These are phyloP conservation scores for Papilio gigon DNA, from an alignment of 2,888 invertebrate genomes.

Conservation along the genomic window DNA sequence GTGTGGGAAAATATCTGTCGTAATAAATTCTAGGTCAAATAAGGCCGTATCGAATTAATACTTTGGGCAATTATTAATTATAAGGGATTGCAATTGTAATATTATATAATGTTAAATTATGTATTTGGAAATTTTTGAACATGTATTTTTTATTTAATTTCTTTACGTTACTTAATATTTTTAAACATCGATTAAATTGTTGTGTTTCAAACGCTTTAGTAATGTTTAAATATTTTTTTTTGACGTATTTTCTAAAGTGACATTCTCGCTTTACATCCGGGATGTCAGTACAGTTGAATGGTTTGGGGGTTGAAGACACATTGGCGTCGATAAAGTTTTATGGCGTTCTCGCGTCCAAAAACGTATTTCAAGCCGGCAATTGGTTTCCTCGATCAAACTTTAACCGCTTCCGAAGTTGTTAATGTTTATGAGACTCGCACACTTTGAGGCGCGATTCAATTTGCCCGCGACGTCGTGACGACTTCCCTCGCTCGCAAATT, in stretches of 20 bases:
- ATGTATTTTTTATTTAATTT: background rate
- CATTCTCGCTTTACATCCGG: constrained; percentile 3
- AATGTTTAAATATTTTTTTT: too few species aligned
- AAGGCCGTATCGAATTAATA: background rate
- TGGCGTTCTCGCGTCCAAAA: constrained; percentile 53
- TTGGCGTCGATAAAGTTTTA: constrained; percentile 66
- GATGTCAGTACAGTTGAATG: background rate
- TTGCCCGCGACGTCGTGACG: constrained; percentile 24
- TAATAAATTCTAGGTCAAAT: constrained; percentile 19
- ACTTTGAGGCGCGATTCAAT: constrained; percentile 35
- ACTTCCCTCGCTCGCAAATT: constrained; percentile 30
- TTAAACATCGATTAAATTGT: too few species aligned
- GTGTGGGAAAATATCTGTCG: constrained; percentile 14
- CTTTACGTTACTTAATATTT: background rate
- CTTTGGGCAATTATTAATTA: background rate
- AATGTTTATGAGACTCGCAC: constrained; percentile 54
- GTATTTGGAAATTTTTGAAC: background rate
- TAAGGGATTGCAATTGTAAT: background rate
- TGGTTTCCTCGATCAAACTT: constrained; percentile 55
- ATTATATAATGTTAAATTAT: background rate
- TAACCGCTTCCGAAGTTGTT: constrained; percentile 58
- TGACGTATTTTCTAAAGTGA: background rate
- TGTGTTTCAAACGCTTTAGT: background rate
- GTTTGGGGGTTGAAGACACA: constrained; percentile 51
- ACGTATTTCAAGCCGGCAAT: constrained; percentile 58